Evolutionary conservation across 2,113 vertebrate species (phyloP), one percentile per base, ranked within the genome.

Genomic region (Vulpes ferrilata): DNA sequence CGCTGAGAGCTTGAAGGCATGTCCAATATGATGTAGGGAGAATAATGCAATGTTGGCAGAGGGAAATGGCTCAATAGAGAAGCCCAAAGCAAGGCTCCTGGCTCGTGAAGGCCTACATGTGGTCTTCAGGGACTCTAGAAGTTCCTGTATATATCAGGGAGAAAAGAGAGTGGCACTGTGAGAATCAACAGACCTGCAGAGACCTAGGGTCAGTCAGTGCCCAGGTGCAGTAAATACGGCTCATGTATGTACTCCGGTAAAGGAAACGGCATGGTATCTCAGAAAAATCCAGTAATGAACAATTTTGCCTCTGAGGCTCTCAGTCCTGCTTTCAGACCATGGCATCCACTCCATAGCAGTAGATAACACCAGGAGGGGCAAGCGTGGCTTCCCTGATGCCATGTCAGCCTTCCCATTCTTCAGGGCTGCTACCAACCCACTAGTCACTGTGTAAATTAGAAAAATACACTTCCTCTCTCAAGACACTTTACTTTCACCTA

Each of bases 401-500:
- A 48, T 23, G 22, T 7, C 59, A 60, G 15, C 38, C 71, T 94
- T n/a, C 48, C 38, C 38, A 57, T 35, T 2, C 62, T 64, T 71
- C 38, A 74, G 32, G 12, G 55, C 15, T 65, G 55, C 73, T 76
- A 93, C 22, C 17, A 96, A 79, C 51, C 87, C 43, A 92, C 22
- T 25, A 81, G 35, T 90, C 59, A 78, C 53, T 43, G 10, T 51
- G 51, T 67, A n/a, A 79, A 85, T 78, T 88, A 62, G 43, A 82
- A 87, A 97, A 91, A 86, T 32, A 71, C n/a, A 73, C 48, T 78
- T 6, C 51, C 5, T 91, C 88, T 95, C 23, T 92, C 74, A 85
- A 83, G 84, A 80, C 19, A 90, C 16, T 74, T 84, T 53, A 81
- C 62, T 92, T 97, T 48, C 38, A 91, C 60, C 57, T 84, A 65